Conservation (phyloP, 2,797 vertebrate species). For the Trachurus trachurus region DNA sequence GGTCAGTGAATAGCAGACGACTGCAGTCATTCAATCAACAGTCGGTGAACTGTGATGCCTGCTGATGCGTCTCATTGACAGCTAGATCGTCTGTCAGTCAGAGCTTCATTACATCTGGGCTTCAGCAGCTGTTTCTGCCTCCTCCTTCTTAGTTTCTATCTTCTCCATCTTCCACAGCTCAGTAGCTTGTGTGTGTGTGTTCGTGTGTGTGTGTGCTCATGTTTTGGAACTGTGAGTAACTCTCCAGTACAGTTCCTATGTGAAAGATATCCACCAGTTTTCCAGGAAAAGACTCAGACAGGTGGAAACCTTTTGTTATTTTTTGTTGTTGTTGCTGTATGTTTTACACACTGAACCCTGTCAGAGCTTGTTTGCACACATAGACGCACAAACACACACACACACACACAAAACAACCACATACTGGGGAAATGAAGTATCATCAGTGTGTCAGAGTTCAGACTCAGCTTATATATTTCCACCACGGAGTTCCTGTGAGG, state of each 20-base stretch:
- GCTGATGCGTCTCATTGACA: constrained; percentile 21
- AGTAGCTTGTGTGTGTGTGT: constrained; percentile 1
- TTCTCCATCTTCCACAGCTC: constrained; percentile 28
- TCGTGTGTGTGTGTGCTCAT: neutral
- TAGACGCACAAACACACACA: too few species aligned
- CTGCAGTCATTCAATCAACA: constrained; percentile 1
- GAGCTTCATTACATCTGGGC: constrained; percentile 30
- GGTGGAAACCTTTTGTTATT: constrained; percentile 20
- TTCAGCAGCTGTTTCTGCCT: constrained; percentile 33
- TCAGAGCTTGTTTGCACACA: neutral
- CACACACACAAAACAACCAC: neutral
- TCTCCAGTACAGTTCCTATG: neutral
- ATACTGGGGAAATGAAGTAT: neutral
- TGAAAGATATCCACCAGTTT: constrained; percentile 6
- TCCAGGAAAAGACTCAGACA: neutral
- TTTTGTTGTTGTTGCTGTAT: neutral
- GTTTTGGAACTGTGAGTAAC: neutral
- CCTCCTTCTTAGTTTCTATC: constrained; percentile 5
- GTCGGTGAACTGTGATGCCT: constrained; percentile 16
- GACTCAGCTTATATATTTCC: neutral
- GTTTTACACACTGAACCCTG: constrained; percentile 15
- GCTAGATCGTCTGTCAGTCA: constrained; percentile 31
- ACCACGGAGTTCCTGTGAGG: constrained; percentile 5
- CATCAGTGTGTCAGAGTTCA: constrained; percentile 5
- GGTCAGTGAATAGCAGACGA: constrained; percentile 11